These are phyloP conservation scores for Barnardius zonarius DNA, from an alignment of 2,113 vertebrate genomes.

Conservation along the genomic window DNA sequence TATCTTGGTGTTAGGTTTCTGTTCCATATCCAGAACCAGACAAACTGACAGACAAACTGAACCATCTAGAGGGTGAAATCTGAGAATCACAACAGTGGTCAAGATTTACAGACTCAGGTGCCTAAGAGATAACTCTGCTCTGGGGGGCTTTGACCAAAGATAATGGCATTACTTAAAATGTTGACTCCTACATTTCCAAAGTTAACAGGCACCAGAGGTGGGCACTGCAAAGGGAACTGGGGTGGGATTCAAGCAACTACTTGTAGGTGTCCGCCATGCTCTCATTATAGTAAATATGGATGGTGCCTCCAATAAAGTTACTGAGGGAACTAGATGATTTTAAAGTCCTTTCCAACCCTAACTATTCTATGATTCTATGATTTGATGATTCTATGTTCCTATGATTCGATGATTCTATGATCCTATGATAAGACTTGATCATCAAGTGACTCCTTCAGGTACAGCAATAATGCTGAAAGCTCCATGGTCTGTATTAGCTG, in stretches of 20 bases:
- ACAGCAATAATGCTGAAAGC: background rate
- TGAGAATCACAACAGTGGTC: constrained; percentile 3
- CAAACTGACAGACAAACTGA: background rate
- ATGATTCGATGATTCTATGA: too few species aligned
- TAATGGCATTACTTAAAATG: background rate
- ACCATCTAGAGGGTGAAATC: constrained; percentile 2
- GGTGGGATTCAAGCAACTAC: background rate
- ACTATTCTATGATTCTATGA: background rate
- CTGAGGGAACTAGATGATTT: background rate
- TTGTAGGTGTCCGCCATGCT: background rate
- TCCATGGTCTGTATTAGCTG: background rate
- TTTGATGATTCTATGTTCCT: too few species aligned
- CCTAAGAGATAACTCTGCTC: background rate
- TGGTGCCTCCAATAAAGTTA: background rate
- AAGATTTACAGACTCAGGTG: background rate
- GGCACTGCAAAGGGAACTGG: background rate
- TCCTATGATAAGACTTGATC: background rate
- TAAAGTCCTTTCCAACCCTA: background rate
- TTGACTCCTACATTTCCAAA: background rate
- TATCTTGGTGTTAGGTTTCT: constrained; percentile 44
- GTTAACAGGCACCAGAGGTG: background rate
- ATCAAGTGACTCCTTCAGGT: background rate
- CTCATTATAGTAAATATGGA: background rate
- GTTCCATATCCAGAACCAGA: constrained; percentile 30
- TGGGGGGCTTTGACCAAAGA: background rate